Base-by-base conservation (phyloP, 2,888 invertebrate genomes). In the Acronicta leporina region DNA sequence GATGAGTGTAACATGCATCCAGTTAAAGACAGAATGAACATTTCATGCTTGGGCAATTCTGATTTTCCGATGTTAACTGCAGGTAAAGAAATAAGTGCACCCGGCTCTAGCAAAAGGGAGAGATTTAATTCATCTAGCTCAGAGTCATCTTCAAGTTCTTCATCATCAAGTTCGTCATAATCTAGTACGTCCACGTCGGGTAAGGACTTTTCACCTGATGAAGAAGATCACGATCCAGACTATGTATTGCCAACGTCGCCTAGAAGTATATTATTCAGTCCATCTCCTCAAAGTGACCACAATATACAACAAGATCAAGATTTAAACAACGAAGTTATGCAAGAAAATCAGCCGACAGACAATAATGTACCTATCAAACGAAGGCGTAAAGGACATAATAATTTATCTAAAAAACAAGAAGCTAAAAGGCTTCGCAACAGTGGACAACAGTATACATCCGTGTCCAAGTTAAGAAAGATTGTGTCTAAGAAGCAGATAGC, bases 131-230 rank as follows among this genome's bases (percentile, higher is more conserved):
- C 61, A 56, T 47, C 61, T 64, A 62, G 61, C 55, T 62, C 55
- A 25, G 0, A 49, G 51, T 60, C 64, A 54, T 63, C 54, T 61
- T 51, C 55, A 0, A 64, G 55, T 61, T 64, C 64, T 49, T 61
- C 55, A 51, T 64, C 64, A 55, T 50, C 44, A n/a, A n/a, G n/a
- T 2, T 56, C 56, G 50, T 63, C 60, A n/a, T 50, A 55, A 51
- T 48, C 51, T 64, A 53, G 44, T 35, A 51, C 55, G 50, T 64
- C 61, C 10, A 46, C 48, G 47, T 60, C 55, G 50, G 55, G 54
- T 57, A 64, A 61, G 54, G 60, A 61, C 6, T 63, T 59, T 61
- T 61, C 61, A 41, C 54, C 61, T 50, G 58, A 59, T 63, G 59
- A 58, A 1, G 55, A 50, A 51, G 51, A 51, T 64, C 30, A 55